Percentiles rank a stretch among this genome's conserved stretches.
phyloP scores from a whole-genome alignment of 2,113 vertebrate genomes.

The Larimichthys crocea region DNA sequence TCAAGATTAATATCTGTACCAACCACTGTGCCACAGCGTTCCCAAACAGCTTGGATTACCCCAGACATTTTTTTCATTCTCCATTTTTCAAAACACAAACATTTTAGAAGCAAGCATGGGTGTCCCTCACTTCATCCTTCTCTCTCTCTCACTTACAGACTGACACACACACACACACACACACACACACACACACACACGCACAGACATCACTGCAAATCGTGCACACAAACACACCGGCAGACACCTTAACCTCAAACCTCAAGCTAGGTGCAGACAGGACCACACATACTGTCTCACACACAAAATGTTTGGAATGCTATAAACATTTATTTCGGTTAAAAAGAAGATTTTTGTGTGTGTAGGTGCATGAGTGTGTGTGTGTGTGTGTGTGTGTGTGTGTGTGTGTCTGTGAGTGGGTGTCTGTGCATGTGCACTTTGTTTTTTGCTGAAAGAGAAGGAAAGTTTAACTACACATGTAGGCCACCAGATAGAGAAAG shows the following conservation, averaged over 20 bases:
- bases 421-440: neutral
- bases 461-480: conserved; percentile 55
- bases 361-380: neutral
- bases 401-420: neutral
- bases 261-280: conserved; percentile 79
- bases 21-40: neutral
- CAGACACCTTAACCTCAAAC: conserved; percentile 82
- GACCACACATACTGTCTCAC: conserved; percentile 84
- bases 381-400: conserved; percentile 6
- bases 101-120: conserved; percentile 28
- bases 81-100: conserved; percentile 21
- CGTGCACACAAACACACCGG: conserved; percentile 41
- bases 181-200: neutral
- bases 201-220: conserved; percentile 31
- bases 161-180: neutral
- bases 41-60: conserved; percentile 4
- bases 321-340: conserved; percentile 85
- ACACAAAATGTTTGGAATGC: conserved; percentile 84
- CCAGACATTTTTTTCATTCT: neutral
- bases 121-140: conserved; percentile 20
- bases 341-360: conserved; percentile 66
- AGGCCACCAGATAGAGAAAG: conserved; percentile 59
- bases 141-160: neutral
- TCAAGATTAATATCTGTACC: neutral
- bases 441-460: conserved; percentile 56